These are phyloP conservation scores for Mercenaria mercenaria DNA, from an alignment of 1,140 invertebrate genomes.

Conservation along the genomic window DNA sequence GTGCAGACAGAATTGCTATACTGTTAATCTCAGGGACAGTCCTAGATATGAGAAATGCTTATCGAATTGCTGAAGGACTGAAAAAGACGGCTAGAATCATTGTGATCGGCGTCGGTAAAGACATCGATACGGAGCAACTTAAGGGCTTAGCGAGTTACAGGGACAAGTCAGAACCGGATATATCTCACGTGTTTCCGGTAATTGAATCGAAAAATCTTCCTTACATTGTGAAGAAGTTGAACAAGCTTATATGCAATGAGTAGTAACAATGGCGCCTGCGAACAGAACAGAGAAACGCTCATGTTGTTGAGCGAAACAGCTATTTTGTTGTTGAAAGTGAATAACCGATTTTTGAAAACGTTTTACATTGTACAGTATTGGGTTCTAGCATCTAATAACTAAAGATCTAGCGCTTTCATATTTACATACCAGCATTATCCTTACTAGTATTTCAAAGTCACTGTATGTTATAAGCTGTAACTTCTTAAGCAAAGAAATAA, in stretches of 20 bases:
- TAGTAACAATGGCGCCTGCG: background rate
- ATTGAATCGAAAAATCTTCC: background rate
- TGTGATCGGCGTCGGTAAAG: slow-evolving; percentile 26
- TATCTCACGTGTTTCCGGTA: slow-evolving; percentile 36
- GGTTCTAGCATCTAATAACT: too few relatives aligned
- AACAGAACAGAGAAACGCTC: background rate
- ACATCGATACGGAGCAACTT: background rate
- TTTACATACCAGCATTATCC: too few relatives aligned
- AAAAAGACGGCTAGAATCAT: background rate
- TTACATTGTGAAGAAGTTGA: slow-evolving; percentile 25
- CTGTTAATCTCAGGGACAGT: slow-evolving; percentile 18
- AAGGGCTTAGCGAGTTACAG: slow-evolving; percentile 28
- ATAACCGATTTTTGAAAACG: too few relatives aligned
- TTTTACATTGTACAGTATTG: too few relatives aligned
- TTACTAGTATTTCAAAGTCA: too few relatives aligned
- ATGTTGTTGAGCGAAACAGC: too few relatives aligned
- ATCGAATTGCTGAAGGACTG: background rate
- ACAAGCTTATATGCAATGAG: slow-evolving; percentile 2
- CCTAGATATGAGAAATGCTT: background rate
- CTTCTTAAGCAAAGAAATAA: too few relatives aligned
- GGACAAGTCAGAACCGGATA: slow-evolving; percentile 8
- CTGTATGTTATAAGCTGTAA: too few relatives aligned
- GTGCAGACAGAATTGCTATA: background rate
- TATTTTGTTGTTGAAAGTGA: too few relatives aligned
- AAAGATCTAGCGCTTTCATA: too few relatives aligned